phyloP scores from a whole-genome alignment of 2,888 invertebrate species.

The Drosophila anomalata region DNA sequence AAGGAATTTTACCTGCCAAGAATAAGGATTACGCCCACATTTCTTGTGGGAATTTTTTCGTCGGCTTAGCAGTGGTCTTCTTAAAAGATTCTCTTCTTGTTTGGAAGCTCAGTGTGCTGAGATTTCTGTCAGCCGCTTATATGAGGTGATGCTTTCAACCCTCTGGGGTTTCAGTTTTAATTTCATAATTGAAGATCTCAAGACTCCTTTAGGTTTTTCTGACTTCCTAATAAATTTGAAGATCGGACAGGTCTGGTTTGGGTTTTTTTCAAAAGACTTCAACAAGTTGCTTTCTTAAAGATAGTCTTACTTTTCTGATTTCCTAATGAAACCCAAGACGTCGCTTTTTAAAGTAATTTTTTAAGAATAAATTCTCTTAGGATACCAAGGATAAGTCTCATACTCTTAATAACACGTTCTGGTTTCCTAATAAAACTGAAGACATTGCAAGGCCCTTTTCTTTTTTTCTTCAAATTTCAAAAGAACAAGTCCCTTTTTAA shows the following conservation, averaged over 20 bases:
- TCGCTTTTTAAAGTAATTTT: conserved; percentile 3
- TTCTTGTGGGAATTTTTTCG: conserved; percentile 4
- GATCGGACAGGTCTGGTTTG: background rate
- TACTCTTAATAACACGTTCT: background rate
- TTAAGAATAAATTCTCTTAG: background rate
- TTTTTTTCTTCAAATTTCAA: background rate
- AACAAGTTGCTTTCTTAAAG: background rate
- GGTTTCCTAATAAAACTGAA: background rate
- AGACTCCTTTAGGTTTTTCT: background rate
- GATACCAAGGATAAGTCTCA: background rate
- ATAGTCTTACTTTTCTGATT: conserved; percentile 11
- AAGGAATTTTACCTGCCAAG: conserved; percentile 48
- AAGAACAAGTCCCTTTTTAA: background rate
- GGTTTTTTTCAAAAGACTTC: background rate
- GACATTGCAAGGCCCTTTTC: conserved; percentile 2
- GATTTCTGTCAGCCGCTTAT: conserved; percentile 51
- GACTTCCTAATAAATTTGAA: background rate
- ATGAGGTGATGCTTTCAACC: conserved; percentile 45
- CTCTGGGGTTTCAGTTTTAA: conserved; percentile 25
- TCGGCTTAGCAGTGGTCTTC: background rate
- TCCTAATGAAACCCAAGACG: conserved; percentile 23
- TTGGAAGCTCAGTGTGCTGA: background rate
- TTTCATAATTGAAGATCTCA: conserved; percentile 6
- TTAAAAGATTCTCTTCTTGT: background rate
- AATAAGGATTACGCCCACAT: conserved; percentile 53